These are phyloP conservation scores for Anoplophora glabripennis DNA, from an alignment of 1,140 invertebrate genomes.

Conservation along the genomic window DNA sequence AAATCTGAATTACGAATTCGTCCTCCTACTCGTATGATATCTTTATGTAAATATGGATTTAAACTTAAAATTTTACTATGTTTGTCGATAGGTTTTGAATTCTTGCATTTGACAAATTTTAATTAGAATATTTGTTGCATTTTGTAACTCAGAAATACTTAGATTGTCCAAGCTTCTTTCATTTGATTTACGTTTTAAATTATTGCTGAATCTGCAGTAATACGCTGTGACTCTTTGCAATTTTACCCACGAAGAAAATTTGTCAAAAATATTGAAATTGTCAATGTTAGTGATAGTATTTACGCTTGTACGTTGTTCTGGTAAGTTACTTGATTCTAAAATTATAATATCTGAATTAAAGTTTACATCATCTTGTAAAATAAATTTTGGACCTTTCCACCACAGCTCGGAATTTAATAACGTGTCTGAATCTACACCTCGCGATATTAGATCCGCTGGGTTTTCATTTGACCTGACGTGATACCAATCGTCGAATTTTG, in stretches of 20 bases:
- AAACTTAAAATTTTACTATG: conserved; percentile 18
- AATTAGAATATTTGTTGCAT: too few species aligned
- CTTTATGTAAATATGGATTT: conserved; percentile 47
- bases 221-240: conserved; percentile 9
- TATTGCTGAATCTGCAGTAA: background rate
- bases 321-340: background rate
- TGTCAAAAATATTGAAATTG: conserved; percentile 1
- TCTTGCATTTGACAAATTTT: too few species aligned
- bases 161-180: background rate
- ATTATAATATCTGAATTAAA: background rate
- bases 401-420: conserved; percentile 22
- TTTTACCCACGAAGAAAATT: conserved; percentile 18
- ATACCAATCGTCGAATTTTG: conserved; percentile 34
- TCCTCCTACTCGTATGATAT: conserved; percentile 48
- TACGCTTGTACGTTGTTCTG: background rate
- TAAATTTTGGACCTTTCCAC: conserved; percentile 32
- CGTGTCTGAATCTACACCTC: conserved; percentile 26
- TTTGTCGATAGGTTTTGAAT: too few species aligned
- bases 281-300: background rate
- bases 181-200: conserved; percentile 5
- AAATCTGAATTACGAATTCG: conserved; percentile 38
- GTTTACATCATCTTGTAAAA: background rate
- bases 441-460: conserved; percentile 44
- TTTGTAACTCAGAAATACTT: too few species aligned
- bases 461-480: conserved; percentile 42